Conservation (phyloP, 2,888 invertebrate species). For the Thyatira batis region DNA sequence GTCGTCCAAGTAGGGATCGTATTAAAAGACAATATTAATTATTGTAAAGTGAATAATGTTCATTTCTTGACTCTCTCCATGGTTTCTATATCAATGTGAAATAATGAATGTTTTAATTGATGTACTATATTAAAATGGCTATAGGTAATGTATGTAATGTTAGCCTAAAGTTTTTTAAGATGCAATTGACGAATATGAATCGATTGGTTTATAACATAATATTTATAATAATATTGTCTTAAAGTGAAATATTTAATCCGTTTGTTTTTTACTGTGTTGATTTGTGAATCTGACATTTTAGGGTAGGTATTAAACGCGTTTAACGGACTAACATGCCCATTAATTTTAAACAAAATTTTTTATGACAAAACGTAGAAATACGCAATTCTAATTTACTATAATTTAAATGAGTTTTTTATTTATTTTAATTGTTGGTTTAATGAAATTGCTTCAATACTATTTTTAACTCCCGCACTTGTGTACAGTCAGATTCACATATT, state of each 20-base stretch:
- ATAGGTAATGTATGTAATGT: background rate
- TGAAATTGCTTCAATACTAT: too few species aligned
- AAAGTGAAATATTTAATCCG: too few species aligned
- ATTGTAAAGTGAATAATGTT: constrained; percentile 29
- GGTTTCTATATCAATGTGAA: background rate
- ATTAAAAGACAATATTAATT: constrained; percentile 73
- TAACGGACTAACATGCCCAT: too few species aligned
- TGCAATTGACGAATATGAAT: background rate
- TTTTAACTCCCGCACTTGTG: too few species aligned
- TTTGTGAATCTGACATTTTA: background rate
- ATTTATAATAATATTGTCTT: too few species aligned
- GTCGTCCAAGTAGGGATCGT: constrained; percentile 68
- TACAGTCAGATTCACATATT: background rate
- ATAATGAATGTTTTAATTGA: background rate
- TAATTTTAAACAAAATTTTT: too few species aligned
- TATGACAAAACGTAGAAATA: too few species aligned
- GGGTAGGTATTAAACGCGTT: background rate
- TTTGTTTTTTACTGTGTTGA: background rate
- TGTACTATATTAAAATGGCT: background rate
- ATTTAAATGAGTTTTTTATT: too few species aligned
- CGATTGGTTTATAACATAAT: background rate
- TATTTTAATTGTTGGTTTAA: too few species aligned
- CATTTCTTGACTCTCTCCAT: constrained; percentile 11
- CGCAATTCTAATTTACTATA: too few species aligned
- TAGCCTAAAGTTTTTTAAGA: background rate